Evolutionary conservation across 2,888 invertebrate genomes (phyloP).

Genomic region (Aphidius colemani): DNA sequence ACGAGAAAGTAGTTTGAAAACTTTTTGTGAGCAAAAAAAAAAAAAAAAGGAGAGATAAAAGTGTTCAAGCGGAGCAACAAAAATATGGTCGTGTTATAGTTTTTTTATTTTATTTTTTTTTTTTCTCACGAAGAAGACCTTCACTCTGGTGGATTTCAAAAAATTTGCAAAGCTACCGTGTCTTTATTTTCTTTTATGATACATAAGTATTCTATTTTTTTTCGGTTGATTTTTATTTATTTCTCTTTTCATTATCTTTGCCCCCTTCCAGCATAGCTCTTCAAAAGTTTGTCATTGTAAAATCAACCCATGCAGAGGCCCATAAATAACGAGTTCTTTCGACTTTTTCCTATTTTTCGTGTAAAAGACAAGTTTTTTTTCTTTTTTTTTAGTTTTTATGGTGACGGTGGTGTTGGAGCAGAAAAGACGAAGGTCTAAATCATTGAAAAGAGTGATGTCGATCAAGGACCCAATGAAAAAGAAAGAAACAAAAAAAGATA

Average conservation of each 20-base stretch:
- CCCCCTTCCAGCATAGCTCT: conserved; percentile 7
- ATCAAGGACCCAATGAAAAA: neutral
- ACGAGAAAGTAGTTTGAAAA: conserved; percentile 3
- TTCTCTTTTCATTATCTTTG: neutral
- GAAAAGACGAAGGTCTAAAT: neutral
- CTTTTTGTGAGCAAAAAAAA: conserved; percentile 3
- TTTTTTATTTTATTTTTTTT: conserved; percentile 22
- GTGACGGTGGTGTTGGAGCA: neutral
- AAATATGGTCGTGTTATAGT: conserved; percentile 31
- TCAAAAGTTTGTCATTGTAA: conserved; percentile 5
- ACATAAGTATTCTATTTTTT: too few relatives aligned
- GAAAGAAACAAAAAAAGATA: neutral
- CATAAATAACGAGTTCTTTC: conserved; percentile 17
- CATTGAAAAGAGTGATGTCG: too few relatives aligned
- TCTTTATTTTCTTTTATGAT: too few relatives aligned
- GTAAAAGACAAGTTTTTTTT: conserved; percentile 12
- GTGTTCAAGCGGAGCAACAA: conserved; percentile 47
- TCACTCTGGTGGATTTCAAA: neutral
- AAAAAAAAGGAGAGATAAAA: conserved; percentile 14
- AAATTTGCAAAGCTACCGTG: too few relatives aligned
- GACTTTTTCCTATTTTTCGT: conserved; percentile 21
- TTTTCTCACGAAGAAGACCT: conserved; percentile 13
- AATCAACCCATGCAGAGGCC: conserved; percentile 3
- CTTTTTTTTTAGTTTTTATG: conserved; percentile 6
- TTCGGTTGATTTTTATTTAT: neutral